Conservation (phyloP, 1,140 invertebrate species). For the Achroia grisella region DNA sequence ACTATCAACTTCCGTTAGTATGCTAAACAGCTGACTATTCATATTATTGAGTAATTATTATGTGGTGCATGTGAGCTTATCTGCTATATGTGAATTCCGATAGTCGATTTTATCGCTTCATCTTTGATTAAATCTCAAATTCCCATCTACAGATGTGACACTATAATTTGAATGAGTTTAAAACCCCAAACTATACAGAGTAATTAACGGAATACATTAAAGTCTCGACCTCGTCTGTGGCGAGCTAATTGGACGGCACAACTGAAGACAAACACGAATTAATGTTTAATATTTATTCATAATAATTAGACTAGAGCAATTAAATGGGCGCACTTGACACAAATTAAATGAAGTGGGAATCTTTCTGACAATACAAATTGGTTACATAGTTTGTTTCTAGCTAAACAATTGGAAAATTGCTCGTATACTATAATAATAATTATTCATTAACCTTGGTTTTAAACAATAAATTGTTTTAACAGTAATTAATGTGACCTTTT, state of each 20-base stretch:
- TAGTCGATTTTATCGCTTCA: too few species aligned
- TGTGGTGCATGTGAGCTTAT: too few species aligned
- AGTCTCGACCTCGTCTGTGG: slow-evolving; percentile 37
- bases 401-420: slow-evolving; percentile 17
- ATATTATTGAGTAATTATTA: too few species aligned
- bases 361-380: slow-evolving; percentile 33
- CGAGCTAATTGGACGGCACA: slow-evolving; percentile 39
- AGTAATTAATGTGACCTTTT: slow-evolving; percentile 1
- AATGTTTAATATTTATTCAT: slow-evolving; percentile 36
- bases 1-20: too few species aligned
- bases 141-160: background rate
- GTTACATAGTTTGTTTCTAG: slow-evolving; percentile 1
- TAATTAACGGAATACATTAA: slow-evolving; percentile 35
- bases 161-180: slow-evolving; percentile 12
- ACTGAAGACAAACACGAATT: slow-evolving; percentile 35
- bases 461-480: slow-evolving; percentile 1
- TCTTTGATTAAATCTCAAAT: too few species aligned
- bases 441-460: slow-evolving; percentile 9
- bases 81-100: too few species aligned
- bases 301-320: slow-evolving; percentile 36
- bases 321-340: slow-evolving; percentile 50
- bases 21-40: too few species aligned
- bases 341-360: slow-evolving; percentile 46
- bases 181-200: slow-evolving; percentile 20
- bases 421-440: slow-evolving; percentile 26